Evolutionary conservation across 2,113 vertebrate species (phyloP).

Genomic region (Apaloderma vittatum): DNA sequence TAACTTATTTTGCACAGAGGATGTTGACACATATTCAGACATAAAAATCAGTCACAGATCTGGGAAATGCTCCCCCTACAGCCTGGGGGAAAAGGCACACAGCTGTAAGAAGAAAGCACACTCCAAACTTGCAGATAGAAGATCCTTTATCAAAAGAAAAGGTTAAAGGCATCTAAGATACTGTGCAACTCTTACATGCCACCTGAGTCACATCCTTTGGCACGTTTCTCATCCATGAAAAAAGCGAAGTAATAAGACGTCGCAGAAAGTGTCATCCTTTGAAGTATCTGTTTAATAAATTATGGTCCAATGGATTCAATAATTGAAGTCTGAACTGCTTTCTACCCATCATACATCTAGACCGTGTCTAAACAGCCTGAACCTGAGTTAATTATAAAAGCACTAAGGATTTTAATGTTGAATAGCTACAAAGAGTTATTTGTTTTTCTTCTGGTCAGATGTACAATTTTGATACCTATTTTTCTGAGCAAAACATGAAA

Average conservation of each 20-base stretch:
- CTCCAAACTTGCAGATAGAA: fast-evolving
- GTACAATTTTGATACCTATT: not conserved
- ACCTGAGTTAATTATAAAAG: not conserved
- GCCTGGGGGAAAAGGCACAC: not conserved
- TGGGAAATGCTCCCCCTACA: not conserved
- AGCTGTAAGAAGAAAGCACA: not conserved
- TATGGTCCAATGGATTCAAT: not conserved
- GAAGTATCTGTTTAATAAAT: not conserved
- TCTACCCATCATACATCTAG: not conserved
- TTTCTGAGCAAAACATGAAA: not conserved
- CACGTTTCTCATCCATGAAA: not conserved
- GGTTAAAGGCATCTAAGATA: not conserved
- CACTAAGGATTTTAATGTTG: not conserved
- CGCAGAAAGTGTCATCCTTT: not conserved
- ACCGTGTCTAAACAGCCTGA: not conserved
- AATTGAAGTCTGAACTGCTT: not conserved
- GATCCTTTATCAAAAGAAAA: not conserved
- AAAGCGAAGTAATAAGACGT: not conserved
- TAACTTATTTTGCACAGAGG: not conserved
- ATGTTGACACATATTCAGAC: too few species aligned
- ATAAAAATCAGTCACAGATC: not conserved
- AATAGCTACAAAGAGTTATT: not conserved
- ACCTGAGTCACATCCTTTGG: not conserved
- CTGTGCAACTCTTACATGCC: fast-evolving
- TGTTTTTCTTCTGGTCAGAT: not conserved